Evolutionary conservation across 2,888 invertebrate species (phyloP).

Genomic region (Lepeophtheirus nordmannii): DNA sequence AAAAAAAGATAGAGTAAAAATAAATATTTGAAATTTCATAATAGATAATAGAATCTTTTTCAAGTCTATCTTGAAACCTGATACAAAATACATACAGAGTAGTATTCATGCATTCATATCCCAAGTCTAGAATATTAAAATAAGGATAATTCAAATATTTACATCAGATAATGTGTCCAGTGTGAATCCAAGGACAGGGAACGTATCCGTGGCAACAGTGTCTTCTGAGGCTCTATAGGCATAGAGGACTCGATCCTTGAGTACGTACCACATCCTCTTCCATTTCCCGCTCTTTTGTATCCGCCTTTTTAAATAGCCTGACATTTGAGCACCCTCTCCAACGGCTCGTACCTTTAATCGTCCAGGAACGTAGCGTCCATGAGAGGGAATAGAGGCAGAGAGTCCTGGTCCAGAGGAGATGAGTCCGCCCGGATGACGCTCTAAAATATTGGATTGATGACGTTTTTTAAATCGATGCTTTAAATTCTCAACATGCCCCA

Average conservation of each 20-base stretch:
- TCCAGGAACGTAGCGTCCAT: slow-evolving; percentile 32
- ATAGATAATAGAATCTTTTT: not conserved
- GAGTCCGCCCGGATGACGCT: slow-evolving; percentile 24
- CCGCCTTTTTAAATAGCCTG: slow-evolving; percentile 39
- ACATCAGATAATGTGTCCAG: slow-evolving; percentile 32
- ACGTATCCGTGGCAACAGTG: slow-evolving; percentile 39
- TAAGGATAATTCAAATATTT: slow-evolving; percentile 27
- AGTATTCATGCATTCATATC: too few species aligned
- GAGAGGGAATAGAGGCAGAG: not conserved
- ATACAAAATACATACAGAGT: too few species aligned
- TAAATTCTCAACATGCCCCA: slow-evolving; percentile 30
- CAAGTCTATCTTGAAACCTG: too few species aligned
- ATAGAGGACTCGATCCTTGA: slow-evolving; percentile 42
- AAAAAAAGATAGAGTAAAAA: slow-evolving; percentile 24
- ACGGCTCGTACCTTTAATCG: slow-evolving; percentile 40
- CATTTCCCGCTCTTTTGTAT: slow-evolving; percentile 35
- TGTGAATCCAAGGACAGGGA: slow-evolving; percentile 41
- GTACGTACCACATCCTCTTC: slow-evolving; percentile 43
- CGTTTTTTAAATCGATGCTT: slow-evolving; percentile 31
- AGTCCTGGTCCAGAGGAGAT: slow-evolving; percentile 28
- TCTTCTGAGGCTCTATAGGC: slow-evolving; percentile 43
- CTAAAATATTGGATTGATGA: slow-evolving; percentile 26
- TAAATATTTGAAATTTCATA: not conserved
- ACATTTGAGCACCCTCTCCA: slow-evolving; percentile 40
- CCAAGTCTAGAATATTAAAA: too few species aligned